Conservation (phyloP, 2,797 vertebrate genomes). For the Cossypha heuglini region DNA sequence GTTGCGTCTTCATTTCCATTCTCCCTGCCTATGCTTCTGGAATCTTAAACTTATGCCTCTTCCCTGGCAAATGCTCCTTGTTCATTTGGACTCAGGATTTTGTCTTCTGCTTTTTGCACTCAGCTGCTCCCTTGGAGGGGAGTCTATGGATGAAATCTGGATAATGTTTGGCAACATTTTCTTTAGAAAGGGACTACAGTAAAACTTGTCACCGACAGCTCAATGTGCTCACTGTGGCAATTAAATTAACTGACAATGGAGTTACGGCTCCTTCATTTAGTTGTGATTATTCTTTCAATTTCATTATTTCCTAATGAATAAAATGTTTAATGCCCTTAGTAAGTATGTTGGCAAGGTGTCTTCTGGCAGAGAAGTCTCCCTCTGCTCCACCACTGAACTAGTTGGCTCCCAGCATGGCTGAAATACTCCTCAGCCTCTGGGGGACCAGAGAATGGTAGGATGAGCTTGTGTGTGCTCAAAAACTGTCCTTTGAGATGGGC, state of each 20-base stretch:
- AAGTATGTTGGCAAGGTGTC: accelerated
- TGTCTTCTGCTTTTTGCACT: neutral
- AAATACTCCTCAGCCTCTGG: neutral
- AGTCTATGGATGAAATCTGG: neutral
- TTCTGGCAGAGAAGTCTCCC: neutral
- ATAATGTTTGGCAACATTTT: neutral
- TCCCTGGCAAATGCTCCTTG: neutral
- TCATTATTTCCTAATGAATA: neutral
- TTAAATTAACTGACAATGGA: neutral
- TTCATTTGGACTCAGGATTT: neutral
- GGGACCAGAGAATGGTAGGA: neutral
- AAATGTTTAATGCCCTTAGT: neutral
- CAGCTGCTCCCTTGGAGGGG: neutral
- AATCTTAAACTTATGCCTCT: neutral
- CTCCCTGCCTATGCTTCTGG: neutral
- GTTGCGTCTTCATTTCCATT: neutral
- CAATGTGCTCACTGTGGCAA: neutral
- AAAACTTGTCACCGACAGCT: neutral
- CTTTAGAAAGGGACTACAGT: neutral
- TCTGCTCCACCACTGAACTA: neutral
- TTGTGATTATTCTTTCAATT: neutral
- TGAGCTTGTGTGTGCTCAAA: neutral
- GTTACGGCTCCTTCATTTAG: neutral
- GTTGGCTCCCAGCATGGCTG: neutral
- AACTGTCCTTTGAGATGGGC: neutral